Evolutionary conservation across 2,113 vertebrate species (phyloP).

Genomic region (Hydrolagus affinis): DNA sequence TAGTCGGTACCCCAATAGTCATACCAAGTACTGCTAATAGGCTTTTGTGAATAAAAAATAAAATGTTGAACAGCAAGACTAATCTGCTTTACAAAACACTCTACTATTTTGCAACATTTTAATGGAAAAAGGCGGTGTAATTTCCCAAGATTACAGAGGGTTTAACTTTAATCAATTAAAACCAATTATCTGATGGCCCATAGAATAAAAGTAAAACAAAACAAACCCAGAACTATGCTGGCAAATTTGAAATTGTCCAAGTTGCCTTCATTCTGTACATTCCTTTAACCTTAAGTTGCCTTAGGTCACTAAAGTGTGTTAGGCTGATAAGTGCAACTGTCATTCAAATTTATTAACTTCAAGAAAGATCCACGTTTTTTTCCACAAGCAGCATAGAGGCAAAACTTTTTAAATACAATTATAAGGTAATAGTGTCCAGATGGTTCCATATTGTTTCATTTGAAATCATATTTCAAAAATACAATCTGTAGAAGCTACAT

Average conservation of each 20-base stretch:
- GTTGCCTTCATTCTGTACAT: neutral
- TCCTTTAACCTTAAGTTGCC: neutral
- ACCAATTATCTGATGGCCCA: neutral
- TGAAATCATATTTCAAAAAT: neutral
- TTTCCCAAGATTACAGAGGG: neutral
- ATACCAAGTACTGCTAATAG: constrained; percentile 98
- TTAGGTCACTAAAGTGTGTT: neutral
- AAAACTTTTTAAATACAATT: neutral
- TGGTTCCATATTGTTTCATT: neutral
- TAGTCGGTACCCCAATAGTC: constrained; percentile 98
- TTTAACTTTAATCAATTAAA: neutral
- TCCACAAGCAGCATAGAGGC: neutral
- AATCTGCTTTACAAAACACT: neutral
- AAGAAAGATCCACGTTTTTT: neutral
- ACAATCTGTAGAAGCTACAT: too few species aligned
- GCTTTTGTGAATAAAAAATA: constrained; percentile 52
- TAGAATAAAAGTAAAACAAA: neutral
- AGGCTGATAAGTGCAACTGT: neutral
- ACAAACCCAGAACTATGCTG: neutral
- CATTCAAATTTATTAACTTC: neutral
- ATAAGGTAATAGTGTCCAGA: neutral
- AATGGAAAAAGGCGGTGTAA: neutral
- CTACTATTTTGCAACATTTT: neutral
- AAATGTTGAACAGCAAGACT: constrained; percentile 10
- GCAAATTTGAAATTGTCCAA: neutral